Evolutionary conservation across 2,113 vertebrate genomes (phyloP), one percentile per base, ranked within the genome.

Genomic region (Alethe castanea): DNA sequence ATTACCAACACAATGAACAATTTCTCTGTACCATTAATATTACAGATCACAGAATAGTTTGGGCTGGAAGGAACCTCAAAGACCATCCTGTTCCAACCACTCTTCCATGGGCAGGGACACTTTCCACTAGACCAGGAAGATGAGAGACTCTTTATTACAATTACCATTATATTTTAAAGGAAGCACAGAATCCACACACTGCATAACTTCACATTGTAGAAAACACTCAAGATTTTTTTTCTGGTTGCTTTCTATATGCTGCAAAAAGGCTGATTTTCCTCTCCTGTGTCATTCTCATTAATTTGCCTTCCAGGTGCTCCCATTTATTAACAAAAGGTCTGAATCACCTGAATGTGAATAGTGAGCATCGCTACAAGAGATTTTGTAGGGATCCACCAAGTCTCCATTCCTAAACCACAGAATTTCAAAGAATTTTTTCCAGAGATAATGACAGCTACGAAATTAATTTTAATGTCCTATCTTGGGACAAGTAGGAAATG

Each of bases 151-250:
- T 35, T 77, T 40, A 42, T 53, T 65, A 61, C 18, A 71, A 61
- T 61, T 52, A 65, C 31, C 54, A 57, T 26, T 71, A 4, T 28
- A 48, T 65, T 86, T 76, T 60, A 71, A 84, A 86, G 17, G 57
- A 52, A 64, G 16, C 11, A 70, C 1, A 8, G 54, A 86, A 82
- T 40, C 80, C 33, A n/a, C 59, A 91, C 9, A 20, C 6, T 35
- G 45, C 10, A 15, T 45, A 73, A 65, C 5, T 72, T 85, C 50
- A 81, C 0, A 0, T 5, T 61, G 67, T 25, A 88, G 66, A 76
- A 85, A 82, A 61, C 36, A 65, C 0, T 24, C 22, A 52, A 14
- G 4, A 6, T 0, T 2, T 0, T 2, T 61, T 79, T 29, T 26
- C 13, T 11, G 26, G 4, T 54, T 87, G 33, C 20, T 71, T 74